A percentile compares a stretch with the other conserved stretches of the same genome.
Conservation (phyloP, 2,113 vertebrate species). For the Clarias magur region DNA sequence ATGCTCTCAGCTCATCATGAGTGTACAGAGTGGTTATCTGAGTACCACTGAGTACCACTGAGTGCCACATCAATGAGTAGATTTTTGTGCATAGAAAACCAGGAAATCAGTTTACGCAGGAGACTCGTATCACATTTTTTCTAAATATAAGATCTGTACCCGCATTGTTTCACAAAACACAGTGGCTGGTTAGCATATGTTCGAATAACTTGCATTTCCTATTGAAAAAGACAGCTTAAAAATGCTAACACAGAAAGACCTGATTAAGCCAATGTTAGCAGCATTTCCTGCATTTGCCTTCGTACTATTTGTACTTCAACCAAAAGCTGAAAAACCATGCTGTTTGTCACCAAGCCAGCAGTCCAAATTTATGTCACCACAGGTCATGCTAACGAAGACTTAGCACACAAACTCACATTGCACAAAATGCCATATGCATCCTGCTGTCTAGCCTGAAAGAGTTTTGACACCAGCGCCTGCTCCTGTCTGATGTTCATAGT, state of each 20-base stretch:
- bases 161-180: not conserved
- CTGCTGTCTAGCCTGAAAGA: conserved; percentile 10
- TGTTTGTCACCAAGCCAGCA: not conserved
- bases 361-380: conserved; percentile 10
- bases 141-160: not conserved
- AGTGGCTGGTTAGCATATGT: not conserved
- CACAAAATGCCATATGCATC: conserved; percentile 9
- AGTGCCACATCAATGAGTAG: not conserved
- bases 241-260: not conserved
- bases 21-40: not conserved
- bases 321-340: not conserved
- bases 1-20: not conserved
- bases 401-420: conserved; percentile 26
- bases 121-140: not conserved
- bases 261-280: not conserved
- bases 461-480: conserved; percentile 30
- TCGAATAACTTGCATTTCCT: not conserved
- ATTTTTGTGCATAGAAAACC: not conserved
- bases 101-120: not conserved
- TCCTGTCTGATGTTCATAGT: conserved; percentile 23
- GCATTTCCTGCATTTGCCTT: not conserved
- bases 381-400: conserved; percentile 18
- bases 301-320: not conserved
- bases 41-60: not conserved
- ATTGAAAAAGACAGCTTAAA: not conserved